Evolutionary conservation across 1,140 invertebrate genomes (phyloP).

Genomic region (Sminthurides bifidus): DNA sequence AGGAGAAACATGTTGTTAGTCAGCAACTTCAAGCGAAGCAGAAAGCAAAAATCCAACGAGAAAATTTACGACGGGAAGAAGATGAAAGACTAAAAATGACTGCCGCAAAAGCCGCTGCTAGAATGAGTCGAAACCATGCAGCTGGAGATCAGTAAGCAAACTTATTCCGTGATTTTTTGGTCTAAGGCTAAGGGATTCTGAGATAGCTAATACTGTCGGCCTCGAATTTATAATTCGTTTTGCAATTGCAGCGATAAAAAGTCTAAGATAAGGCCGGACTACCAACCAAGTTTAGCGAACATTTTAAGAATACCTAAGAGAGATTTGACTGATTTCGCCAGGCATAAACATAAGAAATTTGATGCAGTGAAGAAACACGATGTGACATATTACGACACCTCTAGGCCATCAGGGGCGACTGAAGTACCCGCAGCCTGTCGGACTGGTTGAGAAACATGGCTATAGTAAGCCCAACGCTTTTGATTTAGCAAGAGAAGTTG

Average conservation of each 20-base stretch:
- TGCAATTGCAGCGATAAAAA: neutral
- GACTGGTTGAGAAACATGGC: slow-evolving; percentile 5
- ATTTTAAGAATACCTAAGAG: slow-evolving; percentile 1
- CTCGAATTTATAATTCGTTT: neutral
- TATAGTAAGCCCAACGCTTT: neutral
- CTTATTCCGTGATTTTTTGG: neutral
- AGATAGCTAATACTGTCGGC: neutral
- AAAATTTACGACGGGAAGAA: slow-evolving; percentile 11
- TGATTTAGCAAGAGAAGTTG: neutral
- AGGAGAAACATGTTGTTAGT: neutral
- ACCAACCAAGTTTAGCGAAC: slow-evolving; percentile 13
- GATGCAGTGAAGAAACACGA: neutral
- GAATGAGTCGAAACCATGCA: neutral
- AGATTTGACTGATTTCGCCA: neutral
- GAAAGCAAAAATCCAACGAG: neutral
- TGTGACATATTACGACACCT: slow-evolving; percentile 15
- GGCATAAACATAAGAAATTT: neutral
- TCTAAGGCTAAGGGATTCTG: neutral
- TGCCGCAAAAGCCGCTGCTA: neutral
- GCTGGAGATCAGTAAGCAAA: neutral
- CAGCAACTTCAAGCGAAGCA: neutral
- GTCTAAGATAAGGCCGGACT: neutral
- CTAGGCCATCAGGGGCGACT: slow-evolving; percentile 2
- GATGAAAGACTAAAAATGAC: slow-evolving; percentile 12
- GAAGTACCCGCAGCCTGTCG: slow-evolving; percentile 12